phyloP scores from a whole-genome alignment of 2,797 vertebrate species.

The Corythornis leucogaster region DNA sequence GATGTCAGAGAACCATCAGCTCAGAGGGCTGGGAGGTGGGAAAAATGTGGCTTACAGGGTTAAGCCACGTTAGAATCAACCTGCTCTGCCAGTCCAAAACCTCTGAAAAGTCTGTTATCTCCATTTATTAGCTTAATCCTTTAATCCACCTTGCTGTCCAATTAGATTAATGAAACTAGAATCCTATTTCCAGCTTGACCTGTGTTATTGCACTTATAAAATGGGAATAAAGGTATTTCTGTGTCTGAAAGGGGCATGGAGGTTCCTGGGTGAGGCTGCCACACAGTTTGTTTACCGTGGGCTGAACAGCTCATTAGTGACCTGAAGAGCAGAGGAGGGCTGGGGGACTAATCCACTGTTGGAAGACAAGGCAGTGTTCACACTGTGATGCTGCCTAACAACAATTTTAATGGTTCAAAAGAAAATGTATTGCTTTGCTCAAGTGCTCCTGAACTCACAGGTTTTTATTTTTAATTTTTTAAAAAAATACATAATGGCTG shows the following conservation, averaged over 20 bases:
- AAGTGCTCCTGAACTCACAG: background rate
- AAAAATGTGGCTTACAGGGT: slow-evolving; percentile 38
- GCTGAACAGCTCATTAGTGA: slow-evolving; percentile 46
- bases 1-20: slow-evolving; percentile 2
- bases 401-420: slow-evolving; percentile 29
- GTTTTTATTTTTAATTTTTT: background rate
- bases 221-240: slow-evolving; percentile 33
- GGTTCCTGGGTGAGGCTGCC: background rate
- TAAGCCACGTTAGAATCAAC: slow-evolving; percentile 22
- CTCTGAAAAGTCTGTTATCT: slow-evolving; percentile 50
- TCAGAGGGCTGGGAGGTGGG: slow-evolving; percentile 2
- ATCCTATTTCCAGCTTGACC: slow-evolving; percentile 45
- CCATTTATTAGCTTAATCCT: slow-evolving; percentile 60
- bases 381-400: background rate
- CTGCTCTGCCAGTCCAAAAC: background rate
- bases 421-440: slow-evolving; percentile 10
- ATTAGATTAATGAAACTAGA: slow-evolving; percentile 60
- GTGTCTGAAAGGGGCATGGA: background rate
- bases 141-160: slow-evolving; percentile 66
- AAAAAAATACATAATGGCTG: background rate
- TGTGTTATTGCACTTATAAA: slow-evolving; percentile 28
- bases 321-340: slow-evolving; percentile 11
- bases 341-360: background rate
- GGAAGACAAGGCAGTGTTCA: background rate
- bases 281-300: background rate